A percentile compares a stretch with the other conserved stretches of the same genome.
phyloP scores from a whole-genome alignment of 2,113 vertebrate genomes.

The Alligator mississippiensis region DNA sequence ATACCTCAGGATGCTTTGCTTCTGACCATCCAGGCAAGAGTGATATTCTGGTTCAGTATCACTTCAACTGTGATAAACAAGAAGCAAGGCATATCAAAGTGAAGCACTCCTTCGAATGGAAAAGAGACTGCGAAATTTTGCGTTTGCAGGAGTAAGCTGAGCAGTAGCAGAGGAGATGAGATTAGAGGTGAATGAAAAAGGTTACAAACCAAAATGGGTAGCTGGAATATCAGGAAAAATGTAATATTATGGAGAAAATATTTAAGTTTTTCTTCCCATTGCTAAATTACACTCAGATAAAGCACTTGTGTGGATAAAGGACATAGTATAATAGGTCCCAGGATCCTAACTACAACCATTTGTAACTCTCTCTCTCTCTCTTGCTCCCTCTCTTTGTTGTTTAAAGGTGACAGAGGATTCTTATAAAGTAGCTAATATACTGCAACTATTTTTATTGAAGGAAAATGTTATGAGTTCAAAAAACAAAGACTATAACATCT shows the following conservation, averaged over 20 bases:
- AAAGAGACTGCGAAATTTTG: background rate
- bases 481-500: constrained; percentile 3
- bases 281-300: background rate
- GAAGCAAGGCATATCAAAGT: background rate
- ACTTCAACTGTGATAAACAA: background rate
- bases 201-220: background rate
- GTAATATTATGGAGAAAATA: background rate
- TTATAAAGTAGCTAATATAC: constrained; percentile 59
- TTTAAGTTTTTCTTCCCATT: constrained; percentile 22
- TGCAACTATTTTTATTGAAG: constrained; percentile 50
- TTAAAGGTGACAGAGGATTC: background rate
- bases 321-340: background rate
- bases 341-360: background rate
- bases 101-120: background rate
- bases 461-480: background rate
- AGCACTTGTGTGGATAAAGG: constrained; percentile 49
- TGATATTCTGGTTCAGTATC: rapidly evolving
- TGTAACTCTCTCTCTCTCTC: constrained; percentile 21
- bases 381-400: background rate
- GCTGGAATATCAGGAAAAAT: background rate
- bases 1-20: background rate
- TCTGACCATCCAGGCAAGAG: background rate
- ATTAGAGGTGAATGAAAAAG: constrained; percentile 2
- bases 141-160: background rate
- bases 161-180: background rate